Conservation (phyloP, 2,797 vertebrate genomes). For the Chaetodon trifasciatus region DNA sequence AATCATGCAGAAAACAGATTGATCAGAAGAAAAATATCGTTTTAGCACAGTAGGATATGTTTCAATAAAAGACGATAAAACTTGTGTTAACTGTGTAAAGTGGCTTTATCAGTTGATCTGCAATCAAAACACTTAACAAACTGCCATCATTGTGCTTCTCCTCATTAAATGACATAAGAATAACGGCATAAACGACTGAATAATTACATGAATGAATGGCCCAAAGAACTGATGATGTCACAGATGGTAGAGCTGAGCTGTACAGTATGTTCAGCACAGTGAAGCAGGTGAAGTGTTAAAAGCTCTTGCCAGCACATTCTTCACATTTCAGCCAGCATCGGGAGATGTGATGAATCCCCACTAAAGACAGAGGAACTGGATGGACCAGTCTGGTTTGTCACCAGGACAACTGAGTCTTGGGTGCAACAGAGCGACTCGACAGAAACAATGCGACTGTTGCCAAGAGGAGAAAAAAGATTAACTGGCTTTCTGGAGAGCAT, state of each 20-base stretch:
- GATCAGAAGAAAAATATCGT: no score
- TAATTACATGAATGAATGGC: background rate
- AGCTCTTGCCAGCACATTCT: constrained; percentile 66
- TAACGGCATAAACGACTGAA: background rate
- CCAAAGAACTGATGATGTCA: background rate
- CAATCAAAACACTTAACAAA: background rate
- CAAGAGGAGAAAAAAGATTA: background rate
- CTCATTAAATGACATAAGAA: background rate
- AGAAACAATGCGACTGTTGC: constrained; percentile 5
- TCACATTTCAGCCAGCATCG: constrained; percentile 61
- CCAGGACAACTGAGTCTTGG: constrained; percentile 31
- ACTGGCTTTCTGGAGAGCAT: constrained; percentile 6
- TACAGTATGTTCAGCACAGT: constrained; percentile 2
- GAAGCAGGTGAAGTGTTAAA: constrained; percentile 22
- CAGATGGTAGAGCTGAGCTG: background rate
- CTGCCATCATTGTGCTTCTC: background rate
- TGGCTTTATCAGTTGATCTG: background rate
- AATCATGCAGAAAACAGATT: background rate
- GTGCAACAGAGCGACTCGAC: constrained; percentile 34
- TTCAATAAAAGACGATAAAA: background rate
- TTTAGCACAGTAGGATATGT: background rate
- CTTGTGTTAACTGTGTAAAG: background rate
- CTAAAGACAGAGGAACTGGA: constrained; percentile 71
- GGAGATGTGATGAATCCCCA: constrained; percentile 32
- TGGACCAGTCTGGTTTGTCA: constrained; percentile 71